Base-by-base conservation (phyloP, 2,797 vertebrate genomes). In the Cryptoblepharus egeriae region DNA sequence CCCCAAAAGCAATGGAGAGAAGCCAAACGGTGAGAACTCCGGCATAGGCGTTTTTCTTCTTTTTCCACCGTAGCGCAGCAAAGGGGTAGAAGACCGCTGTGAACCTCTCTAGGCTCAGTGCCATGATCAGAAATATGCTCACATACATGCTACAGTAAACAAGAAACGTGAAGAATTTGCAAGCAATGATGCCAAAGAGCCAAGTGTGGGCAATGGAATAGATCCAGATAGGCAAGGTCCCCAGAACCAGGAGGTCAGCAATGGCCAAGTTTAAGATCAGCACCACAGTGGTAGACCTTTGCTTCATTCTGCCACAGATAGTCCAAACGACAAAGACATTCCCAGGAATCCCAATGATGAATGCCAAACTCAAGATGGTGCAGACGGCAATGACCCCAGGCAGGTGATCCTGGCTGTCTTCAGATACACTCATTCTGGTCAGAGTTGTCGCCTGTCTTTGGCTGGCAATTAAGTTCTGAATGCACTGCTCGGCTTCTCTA, bases 161-260 rank as follows among this genome's bases (percentile, higher is more conserved):
- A 32, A 97, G 4, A 37, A 95, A 97, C 67, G 96, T 95, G 71
- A 97, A 93, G 32, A 88, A 91, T 92, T 97, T 98, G 87, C 94
- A 95, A 64, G 86, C 63, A 4, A 16, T 71, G 7, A 94, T 80
- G 22, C 96, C 96, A 72, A 97, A 97, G 88, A 97, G 88, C 97
- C 97, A 98, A 3, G 94, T 94, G 30, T 72, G 82, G 1, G 91
- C 96, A 69, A 98, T 86, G 2, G 97, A 97, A 87, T 97, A 97
- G 91, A 98, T 97, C 97, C 97, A 98, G 13, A 98, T 4, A 4
- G 97, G 97, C 88, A 98, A 91, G 8, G 97, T 97, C 89, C 97
- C 88, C 84, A 98, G 96, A 6, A 97, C 96, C 79, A 97, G 92
- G 84, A 97, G 92, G 89, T 98, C 97, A 1, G 97, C 96, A 8